phyloP scores from a whole-genome alignment of 2,113 vertebrate genomes.

The Pelvicachromis taeniatus region DNA sequence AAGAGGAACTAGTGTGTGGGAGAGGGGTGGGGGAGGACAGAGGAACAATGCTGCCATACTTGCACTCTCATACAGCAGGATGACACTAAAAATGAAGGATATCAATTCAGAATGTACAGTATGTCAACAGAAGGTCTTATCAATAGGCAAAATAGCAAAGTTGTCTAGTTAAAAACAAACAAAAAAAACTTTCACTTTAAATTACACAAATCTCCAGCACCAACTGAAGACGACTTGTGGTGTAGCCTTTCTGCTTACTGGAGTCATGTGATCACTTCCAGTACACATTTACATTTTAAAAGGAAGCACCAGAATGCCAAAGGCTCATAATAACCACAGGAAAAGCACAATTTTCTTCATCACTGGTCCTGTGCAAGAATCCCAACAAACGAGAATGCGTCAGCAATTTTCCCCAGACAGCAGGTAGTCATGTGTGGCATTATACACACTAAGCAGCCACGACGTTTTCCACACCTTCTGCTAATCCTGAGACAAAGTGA shows the following conservation, averaged over 20 bases:
- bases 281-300: neutral
- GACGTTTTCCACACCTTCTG: neutral
- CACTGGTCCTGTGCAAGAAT: neutral
- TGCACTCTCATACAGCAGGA: neutral
- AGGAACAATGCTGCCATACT: neutral
- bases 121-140: slow-evolving; percentile 17
- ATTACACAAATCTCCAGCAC: neutral
- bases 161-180: neutral
- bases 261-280: neutral
- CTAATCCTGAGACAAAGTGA: neutral
- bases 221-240: neutral
- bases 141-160: neutral
- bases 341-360: neutral
- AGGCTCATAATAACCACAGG: neutral
- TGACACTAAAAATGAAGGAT: neutral
- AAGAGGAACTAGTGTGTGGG: neutral
- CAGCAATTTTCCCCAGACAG: neutral
- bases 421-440: neutral
- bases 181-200: slow-evolving; percentile 6
- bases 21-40: neutral
- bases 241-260: neutral
- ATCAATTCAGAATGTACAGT: neutral
- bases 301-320: neutral
- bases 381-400: neutral
- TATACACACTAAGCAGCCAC: neutral